phyloP scores from a whole-genome alignment of 1,140 invertebrate genomes.

The Drosophila burlai region DNA sequence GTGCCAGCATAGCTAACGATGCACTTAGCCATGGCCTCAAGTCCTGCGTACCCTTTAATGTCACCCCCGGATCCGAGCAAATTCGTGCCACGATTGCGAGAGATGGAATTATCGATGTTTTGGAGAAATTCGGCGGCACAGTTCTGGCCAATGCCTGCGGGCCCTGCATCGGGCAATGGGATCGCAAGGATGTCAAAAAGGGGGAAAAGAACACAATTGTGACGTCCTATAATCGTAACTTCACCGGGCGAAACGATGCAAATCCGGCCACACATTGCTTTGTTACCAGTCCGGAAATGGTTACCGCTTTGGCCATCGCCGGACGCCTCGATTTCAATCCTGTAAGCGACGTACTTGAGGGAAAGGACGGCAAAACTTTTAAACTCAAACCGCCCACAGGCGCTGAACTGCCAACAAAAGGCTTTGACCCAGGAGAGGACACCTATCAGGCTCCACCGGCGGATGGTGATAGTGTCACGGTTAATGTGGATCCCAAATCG shows the following conservation, averaged over 20 bases:
- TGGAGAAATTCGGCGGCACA: conserved; percentile 88
- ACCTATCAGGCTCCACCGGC: conserved; percentile 96
- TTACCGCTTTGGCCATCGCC: conserved; percentile 96
- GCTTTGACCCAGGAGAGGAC: conserved; percentile 98
- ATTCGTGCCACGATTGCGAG: conserved; percentile 99
- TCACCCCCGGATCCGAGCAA: conserved; percentile 99
- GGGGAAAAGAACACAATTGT: conserved; percentile 99
- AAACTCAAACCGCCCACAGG: conserved; percentile 95
- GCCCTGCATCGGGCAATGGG: conserved; percentile 99
- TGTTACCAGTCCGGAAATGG: conserved; percentile 99
- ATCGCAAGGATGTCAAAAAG: conserved; percentile 98
- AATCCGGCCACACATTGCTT: conserved; percentile 99
- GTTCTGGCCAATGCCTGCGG: conserved; percentile 99
- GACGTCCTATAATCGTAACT: conserved; percentile 99
- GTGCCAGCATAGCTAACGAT: conserved; percentile 96
- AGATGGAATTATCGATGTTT: conserved; percentile 95
- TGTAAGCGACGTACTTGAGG: conserved; percentile 92
- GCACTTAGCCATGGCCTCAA: conserved; percentile 97
- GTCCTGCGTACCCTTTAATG: conserved; percentile 97
- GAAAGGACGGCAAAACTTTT: conserved; percentile 95
- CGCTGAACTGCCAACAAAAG: conserved; percentile 95
- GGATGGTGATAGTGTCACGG: conserved; percentile 86
- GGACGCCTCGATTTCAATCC: conserved; percentile 98
- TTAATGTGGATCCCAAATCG: conserved; percentile 95
- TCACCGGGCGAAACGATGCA: conserved; percentile 99